Conservation (phyloP, 2,888 invertebrate species). For the Drosophila affinis region DNA sequence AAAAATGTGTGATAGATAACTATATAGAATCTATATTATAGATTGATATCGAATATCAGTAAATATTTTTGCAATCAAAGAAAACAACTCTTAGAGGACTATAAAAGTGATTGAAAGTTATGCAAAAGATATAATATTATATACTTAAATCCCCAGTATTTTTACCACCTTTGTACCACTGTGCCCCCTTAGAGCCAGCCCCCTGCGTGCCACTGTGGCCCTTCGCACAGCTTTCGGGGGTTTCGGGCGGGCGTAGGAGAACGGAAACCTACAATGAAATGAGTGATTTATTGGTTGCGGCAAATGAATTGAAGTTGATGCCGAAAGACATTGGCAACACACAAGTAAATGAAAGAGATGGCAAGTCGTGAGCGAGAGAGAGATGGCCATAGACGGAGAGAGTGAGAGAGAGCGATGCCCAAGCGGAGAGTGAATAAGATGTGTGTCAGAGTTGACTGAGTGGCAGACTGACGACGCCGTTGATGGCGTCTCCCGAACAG, state of each 20-base stretch:
- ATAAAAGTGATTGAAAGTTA: neutral
- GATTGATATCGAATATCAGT: neutral
- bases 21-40: no score
- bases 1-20: neutral
- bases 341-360: constrained; percentile 19
- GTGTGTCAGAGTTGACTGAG: constrained; percentile 74
- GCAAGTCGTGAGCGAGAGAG: neutral
- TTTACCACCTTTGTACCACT: neutral
- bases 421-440: constrained; percentile 62
- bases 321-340: constrained; percentile 48
- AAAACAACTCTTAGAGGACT: neutral
- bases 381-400: neutral
- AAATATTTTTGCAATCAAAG: neutral
- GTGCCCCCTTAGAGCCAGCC: neutral
- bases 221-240: constrained; percentile 34
- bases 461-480: constrained; percentile 50
- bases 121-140: neutral
- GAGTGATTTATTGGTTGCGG: constrained; percentile 81
- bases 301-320: constrained; percentile 79
- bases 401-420: neutral
- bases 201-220: constrained; percentile 48
- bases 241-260: constrained; percentile 55
- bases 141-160: neutral
- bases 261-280: constrained; percentile 64
- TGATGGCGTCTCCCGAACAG: constrained; percentile 1